Conservation (phyloP, 2,797 vertebrate species). For the Hydrocynus forskahlii region DNA sequence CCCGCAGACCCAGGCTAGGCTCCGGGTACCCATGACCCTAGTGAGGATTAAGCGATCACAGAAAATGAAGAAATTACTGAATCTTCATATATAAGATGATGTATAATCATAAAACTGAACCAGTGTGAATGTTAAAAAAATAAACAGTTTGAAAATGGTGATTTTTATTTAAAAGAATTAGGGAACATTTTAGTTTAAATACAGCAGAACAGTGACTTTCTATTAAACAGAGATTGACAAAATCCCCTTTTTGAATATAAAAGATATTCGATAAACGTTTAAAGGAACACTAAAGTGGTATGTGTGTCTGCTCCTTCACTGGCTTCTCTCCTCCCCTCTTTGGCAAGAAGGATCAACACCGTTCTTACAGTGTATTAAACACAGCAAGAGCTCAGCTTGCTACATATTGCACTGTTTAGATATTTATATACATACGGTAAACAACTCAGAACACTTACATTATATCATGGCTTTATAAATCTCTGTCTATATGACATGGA, state of each 20-base stretch:
- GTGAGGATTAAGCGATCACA: no score
- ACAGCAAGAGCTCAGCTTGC: slow-evolving; percentile 86
- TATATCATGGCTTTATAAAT: slow-evolving; percentile 74
- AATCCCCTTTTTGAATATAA: slow-evolving; percentile 85
- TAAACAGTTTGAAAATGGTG: slow-evolving; percentile 71
- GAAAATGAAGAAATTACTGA: no score
- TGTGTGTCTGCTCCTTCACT: slow-evolving; percentile 80
- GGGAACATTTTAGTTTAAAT: slow-evolving; percentile 73
- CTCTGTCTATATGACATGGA: slow-evolving; percentile 72
- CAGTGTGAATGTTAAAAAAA: background rate
- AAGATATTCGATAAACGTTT: slow-evolving; percentile 87
- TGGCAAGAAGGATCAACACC: slow-evolving; percentile 88
- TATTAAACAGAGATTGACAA: slow-evolving; percentile 95
- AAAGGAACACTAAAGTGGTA: slow-evolving; percentile 89
- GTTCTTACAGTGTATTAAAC: slow-evolving; percentile 90
- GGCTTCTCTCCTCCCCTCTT: slow-evolving; percentile 84
- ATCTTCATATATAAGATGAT: no score
- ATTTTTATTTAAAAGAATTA: slow-evolving; percentile 80
- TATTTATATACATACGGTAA: slow-evolving; percentile 80
- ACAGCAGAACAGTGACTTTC: slow-evolving; percentile 86
- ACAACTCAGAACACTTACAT: slow-evolving; percentile 68
- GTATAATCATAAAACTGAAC: no score
- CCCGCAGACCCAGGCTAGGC: no score
- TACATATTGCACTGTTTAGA: slow-evolving; percentile 89
- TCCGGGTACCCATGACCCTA: no score